A percentile compares a stretch with the other conserved stretches of the same genome.
phyloP scores from a whole-genome alignment of 2,888 invertebrate species.

The Drosophila macrothrix region DNA sequence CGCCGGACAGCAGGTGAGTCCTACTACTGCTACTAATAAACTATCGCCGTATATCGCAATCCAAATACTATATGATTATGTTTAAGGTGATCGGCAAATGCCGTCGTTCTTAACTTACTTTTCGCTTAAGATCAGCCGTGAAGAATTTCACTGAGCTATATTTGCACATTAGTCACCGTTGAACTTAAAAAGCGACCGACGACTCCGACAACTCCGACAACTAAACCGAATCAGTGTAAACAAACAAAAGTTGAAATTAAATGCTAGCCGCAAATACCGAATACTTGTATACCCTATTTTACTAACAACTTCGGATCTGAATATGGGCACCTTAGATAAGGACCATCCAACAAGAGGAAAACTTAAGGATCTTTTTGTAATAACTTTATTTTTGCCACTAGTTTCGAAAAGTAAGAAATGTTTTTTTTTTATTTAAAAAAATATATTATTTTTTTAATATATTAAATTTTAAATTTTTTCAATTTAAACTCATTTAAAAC shows the following conservation, averaged over 20 bases:
- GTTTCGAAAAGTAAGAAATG: neutral
- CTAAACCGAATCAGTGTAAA: conserved; percentile 48
- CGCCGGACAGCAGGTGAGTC: conserved; percentile 89
- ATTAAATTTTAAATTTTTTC: neutral
- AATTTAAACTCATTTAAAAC: neutral
- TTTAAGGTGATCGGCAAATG: neutral
- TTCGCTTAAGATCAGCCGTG: conserved; percentile 29
- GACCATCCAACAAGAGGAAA: neutral
- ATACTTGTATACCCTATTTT: conserved; percentile 24
- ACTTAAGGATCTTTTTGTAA: neutral
- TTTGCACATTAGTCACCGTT: conserved; percentile 44
- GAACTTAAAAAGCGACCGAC: conserved; percentile 19
- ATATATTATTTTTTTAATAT: neutral
- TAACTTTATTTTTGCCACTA: neutral
- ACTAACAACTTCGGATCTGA: neutral
- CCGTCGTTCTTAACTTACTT: conserved; percentile 10
- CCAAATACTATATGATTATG: neutral
- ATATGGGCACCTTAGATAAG: no score
- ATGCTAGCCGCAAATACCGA: neutral
- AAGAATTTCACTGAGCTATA: conserved; percentile 35
- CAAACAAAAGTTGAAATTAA: conserved; percentile 10
- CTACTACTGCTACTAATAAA: no score
- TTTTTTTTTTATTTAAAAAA: neutral
- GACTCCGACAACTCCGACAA: conserved; percentile 22
- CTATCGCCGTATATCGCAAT: neutral